Base-by-base conservation (phyloP, 1,140 invertebrate genomes). In the Sarcophaga peregrina region DNA sequence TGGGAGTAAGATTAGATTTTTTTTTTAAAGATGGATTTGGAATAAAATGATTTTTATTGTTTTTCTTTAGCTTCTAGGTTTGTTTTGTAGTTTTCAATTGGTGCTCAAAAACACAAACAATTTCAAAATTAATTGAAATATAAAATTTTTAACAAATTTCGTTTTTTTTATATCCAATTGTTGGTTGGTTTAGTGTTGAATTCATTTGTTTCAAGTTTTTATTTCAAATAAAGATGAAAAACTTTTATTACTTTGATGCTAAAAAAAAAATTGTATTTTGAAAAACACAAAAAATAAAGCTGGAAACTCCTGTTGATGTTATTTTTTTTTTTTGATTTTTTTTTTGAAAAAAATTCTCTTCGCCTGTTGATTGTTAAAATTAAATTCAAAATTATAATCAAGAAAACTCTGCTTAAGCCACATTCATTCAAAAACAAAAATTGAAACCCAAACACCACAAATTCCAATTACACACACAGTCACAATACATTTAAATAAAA, bases 361-460 rank as follows among this genome's bases (percentile, higher is more conserved):
- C 25, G 25, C 4, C 25, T 37, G 25, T 37, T 37, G 25, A 37
- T 37, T 37, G 25, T 37, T 37, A 37, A 37, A 37, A 37, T 37
- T 37, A 37, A 20, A 81, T 84, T 54, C 58, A 20, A 75, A 84
- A 86, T 86, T 83, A 75, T 88, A 86, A 88, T 85, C 87, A 88
- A 88, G 85, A 88, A 87, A 88, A 88, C 87, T 88, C 86, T 86
- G 87, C 85, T 84, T 68, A 11, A 68, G 75, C 20, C 85, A 82
- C 82, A 80, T 82, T 15, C 75, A 48, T 13, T 11, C 78, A 80
- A 13, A 54, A 17, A 80, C 1, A 37, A 37, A 37, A 37, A 37
- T 17, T 37, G 13, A 50, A 54, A 37, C 76, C 13, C 76, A 80
- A 20, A 3, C 76, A 46, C 46, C 20, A 74, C 20, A 9, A 25